These are phyloP conservation scores for Hyalella azteca DNA, from an alignment of 2,888 invertebrate species.

Conservation along the genomic window DNA sequence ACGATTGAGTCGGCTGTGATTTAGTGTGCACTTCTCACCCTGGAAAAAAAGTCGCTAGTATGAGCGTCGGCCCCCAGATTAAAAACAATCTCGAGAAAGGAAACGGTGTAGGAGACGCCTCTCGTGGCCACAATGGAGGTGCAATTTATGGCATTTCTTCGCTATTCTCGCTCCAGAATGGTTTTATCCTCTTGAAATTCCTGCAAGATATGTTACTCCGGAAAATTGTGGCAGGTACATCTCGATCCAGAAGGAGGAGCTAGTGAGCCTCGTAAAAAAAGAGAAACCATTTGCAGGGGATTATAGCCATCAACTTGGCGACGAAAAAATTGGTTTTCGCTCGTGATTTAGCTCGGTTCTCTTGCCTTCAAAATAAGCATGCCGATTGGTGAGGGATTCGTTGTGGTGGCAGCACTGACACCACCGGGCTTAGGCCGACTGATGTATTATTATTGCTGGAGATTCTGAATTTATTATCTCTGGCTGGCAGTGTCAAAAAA, in stretches of 20 bases:
- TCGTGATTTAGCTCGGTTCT: background rate
- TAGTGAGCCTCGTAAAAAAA: background rate
- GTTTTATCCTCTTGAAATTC: conserved; percentile 36
- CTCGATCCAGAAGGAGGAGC: background rate
- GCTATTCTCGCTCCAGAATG: conserved; percentile 22
- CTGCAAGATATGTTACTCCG: conserved; percentile 3
- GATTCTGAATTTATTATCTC: too few species aligned
- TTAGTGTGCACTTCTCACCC: too few species aligned
- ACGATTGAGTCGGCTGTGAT: too few species aligned
- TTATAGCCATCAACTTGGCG: background rate
- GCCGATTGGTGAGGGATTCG: too few species aligned
- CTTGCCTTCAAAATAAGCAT: background rate
- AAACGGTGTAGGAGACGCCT: background rate
- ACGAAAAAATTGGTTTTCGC: background rate
- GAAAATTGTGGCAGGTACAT: conserved; percentile 31
- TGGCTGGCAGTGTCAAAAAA: too few species aligned
- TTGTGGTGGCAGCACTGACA: too few species aligned
- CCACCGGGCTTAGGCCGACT: too few species aligned
- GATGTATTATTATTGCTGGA: too few species aligned
- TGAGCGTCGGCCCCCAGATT: too few species aligned
- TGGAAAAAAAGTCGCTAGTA: too few species aligned
- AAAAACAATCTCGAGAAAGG: conserved; percentile 6
- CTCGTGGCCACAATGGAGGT: conserved; percentile 3
- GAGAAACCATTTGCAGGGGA: conserved; percentile 21
- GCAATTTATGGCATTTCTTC: conserved; percentile 24